Conservation (phyloP, 2,797 vertebrate species). For the Craterocephalus amniculus region DNA sequence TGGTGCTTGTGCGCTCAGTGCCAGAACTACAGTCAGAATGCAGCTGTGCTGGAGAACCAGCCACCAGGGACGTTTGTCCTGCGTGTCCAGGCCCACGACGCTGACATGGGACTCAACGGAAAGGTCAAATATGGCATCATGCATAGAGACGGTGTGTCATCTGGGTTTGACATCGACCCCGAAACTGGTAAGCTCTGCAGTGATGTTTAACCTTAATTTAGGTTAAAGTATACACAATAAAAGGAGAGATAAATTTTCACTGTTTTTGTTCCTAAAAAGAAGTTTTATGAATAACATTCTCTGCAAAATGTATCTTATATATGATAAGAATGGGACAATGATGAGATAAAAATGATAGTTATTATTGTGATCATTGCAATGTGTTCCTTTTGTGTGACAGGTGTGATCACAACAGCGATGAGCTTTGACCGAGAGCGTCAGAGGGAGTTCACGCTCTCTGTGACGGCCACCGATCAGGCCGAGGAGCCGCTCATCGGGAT, state of each 20-base stretch:
- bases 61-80: slow-evolving; percentile 85
- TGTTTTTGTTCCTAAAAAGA: background rate
- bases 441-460: slow-evolving; percentile 83
- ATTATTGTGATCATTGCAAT: background rate
- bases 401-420: slow-evolving; percentile 83
- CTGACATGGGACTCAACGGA: slow-evolving; percentile 89
- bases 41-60: slow-evolving; percentile 89
- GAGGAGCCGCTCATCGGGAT: slow-evolving; percentile 88
- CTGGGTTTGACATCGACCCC: slow-evolving; percentile 85
- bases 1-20: slow-evolving; percentile 77
- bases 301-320: background rate
- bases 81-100: slow-evolving; percentile 85
- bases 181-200: slow-evolving; percentile 80
- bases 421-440: slow-evolving; percentile 91
- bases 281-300: background rate
- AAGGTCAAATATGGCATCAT: slow-evolving; percentile 91
- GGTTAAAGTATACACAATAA: background rate
- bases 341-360: background rate
- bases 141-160: slow-evolving; percentile 84
- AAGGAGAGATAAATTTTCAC: background rate
- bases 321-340: background rate
- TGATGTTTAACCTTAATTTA: background rate
- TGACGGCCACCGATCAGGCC: slow-evolving; percentile 89
- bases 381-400: slow-evolving; percentile 60
- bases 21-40: slow-evolving; percentile 86